Evolutionary conservation across 2,113 vertebrate genomes (phyloP).

Genomic region (Prunella fulvescens): DNA sequence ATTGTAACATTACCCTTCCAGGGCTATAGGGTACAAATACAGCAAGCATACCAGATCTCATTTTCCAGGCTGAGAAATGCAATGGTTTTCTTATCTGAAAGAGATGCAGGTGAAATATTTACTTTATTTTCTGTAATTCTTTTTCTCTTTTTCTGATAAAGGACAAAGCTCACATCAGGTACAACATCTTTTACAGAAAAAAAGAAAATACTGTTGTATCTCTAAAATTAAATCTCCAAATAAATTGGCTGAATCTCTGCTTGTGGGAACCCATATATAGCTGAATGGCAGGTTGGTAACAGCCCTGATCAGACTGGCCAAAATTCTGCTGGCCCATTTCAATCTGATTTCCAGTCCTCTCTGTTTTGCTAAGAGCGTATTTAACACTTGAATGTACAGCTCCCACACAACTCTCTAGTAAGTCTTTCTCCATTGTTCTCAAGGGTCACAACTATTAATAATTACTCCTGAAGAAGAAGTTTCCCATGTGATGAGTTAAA

Average conservation of each 20-base stretch:
- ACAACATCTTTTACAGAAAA: background rate
- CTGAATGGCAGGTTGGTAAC: background rate
- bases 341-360: background rate
- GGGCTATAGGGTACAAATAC: background rate
- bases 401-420: background rate
- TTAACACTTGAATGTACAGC: background rate
- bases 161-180: background rate
- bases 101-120: background rate
- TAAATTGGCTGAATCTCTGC: background rate
- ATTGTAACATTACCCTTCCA: background rate
- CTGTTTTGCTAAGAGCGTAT: background rate
- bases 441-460: constrained; percentile 24
- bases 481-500: constrained; percentile 38
- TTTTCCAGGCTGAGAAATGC: background rate
- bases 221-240: background rate
- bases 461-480: constrained; percentile 1
- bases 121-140: background rate
- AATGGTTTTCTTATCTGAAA: constrained; percentile 18
- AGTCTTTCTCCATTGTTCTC: background rate
- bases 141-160: constrained; percentile 10
- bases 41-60: background rate
- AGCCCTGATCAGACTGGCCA: background rate
- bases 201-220: background rate
- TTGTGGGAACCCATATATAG: background rate
- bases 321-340: background rate